Evolutionary conservation across 1,140 invertebrate species (phyloP).

Genomic region (Periplaneta americana): DNA sequence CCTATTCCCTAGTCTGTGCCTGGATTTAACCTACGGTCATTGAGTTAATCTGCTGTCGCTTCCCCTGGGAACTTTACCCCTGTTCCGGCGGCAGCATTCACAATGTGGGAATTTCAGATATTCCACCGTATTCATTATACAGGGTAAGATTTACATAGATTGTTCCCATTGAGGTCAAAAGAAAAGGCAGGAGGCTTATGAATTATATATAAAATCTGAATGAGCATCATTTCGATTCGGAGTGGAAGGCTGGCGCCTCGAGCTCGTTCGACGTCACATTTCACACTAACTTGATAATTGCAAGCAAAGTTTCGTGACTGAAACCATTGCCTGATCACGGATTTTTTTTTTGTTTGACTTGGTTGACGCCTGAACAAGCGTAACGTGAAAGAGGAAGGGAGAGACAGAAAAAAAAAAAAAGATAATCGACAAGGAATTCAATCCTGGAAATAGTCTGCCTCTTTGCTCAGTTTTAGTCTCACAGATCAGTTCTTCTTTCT

Average conservation of each 20-base stretch:
- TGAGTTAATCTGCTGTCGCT: neutral
- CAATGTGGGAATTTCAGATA: neutral
- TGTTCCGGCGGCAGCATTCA: neutral
- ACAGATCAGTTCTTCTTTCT: too few relatives aligned
- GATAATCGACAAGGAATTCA: neutral
- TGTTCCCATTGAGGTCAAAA: neutral
- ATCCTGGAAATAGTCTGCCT: too few relatives aligned
- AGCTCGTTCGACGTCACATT: neutral
- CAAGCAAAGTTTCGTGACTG: neutral
- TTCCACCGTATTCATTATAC: neutral
- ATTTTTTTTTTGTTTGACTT: neutral
- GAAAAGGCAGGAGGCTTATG: neutral
- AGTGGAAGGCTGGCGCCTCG: neutral
- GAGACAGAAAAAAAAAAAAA: neutral
- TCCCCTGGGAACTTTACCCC: neutral
- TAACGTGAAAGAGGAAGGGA: too few relatives aligned
- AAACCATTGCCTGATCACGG: neutral
- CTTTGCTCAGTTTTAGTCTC: too few relatives aligned
- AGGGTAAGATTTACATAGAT: neutral
- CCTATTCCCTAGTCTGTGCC: neutral
- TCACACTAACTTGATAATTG: neutral
- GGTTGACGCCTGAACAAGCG: neutral
- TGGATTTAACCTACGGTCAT: neutral
- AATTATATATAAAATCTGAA: neutral
- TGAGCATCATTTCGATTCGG: neutral